Percentiles rank a stretch among this genome's conserved stretches.
Conservation (phyloP, 1,140 invertebrate species). For the Calosoma granatense region DNA sequence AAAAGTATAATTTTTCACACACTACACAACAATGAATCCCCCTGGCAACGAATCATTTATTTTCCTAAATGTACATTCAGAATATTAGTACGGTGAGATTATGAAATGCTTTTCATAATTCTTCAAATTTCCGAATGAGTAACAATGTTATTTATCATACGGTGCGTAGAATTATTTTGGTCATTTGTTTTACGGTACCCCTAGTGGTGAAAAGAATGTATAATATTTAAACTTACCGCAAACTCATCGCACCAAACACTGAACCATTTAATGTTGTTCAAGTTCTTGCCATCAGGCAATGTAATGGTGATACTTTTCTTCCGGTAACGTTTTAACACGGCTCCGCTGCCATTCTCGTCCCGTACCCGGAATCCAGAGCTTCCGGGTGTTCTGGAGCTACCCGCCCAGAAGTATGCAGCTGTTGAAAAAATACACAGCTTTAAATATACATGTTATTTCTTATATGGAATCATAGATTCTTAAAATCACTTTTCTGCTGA, state of each 20-base stretch:
- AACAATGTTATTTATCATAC: too few relatives aligned
- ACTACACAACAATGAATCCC: neutral
- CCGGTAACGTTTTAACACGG: conserved; percentile 61
- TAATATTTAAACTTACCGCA: conserved; percentile 46
- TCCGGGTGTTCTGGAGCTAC: conserved; percentile 50
- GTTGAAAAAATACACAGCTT: conserved; percentile 30
- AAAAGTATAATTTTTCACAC: neutral
- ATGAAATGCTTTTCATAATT: too few relatives aligned
- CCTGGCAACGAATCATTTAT: neutral
- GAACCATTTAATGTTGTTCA: conserved; percentile 76
- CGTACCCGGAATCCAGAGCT: conserved; percentile 62
- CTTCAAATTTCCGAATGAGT: too few relatives aligned
- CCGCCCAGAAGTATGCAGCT: conserved; percentile 85
- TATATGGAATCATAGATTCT: neutral
- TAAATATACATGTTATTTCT: conserved; percentile 7
- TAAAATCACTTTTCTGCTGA: neutral
- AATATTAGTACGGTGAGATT: too few relatives aligned
- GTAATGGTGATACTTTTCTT: conserved; percentile 73
- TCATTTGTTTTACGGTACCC: too few relatives aligned
- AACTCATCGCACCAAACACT: conserved; percentile 86
- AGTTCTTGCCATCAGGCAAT: conserved; percentile 73
- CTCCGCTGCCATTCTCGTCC: conserved; percentile 66
- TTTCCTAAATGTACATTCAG: too few relatives aligned
- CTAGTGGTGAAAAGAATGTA: too few relatives aligned
- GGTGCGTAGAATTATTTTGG: too few relatives aligned